phyloP scores from a whole-genome alignment of 2,888 invertebrate genomes.

The Sarcophaga caerulescens region DNA sequence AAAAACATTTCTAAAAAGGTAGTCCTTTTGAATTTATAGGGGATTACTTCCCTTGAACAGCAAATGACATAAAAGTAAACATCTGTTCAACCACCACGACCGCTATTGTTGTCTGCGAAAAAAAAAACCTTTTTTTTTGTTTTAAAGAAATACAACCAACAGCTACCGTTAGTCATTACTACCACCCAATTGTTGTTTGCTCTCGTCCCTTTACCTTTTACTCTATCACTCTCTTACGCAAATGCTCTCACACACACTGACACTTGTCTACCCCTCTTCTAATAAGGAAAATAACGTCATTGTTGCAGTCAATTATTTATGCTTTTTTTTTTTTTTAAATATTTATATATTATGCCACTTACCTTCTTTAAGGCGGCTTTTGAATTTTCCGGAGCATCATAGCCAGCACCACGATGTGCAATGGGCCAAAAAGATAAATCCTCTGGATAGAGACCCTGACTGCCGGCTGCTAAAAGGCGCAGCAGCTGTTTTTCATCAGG shows the following conservation, averaged over 20 bases:
- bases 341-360: constrained; percentile 55
- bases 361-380: constrained; percentile 80
- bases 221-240: constrained; percentile 1
- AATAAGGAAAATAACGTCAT: constrained; percentile 61
- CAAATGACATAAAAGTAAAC: constrained; percentile 41
- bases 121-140: not conserved
- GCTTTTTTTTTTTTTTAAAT: constrained; percentile 2
- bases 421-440: constrained; percentile 80
- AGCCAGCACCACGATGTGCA: constrained; percentile 80
- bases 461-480: constrained; percentile 75
- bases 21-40: not conserved
- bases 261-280: constrained; percentile 44
- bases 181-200: constrained; percentile 52
- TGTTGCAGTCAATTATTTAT: not conserved
- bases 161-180: constrained; percentile 52
- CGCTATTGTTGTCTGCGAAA: constrained; percentile 5
- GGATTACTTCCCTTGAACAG: not conserved
- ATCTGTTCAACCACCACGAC: constrained; percentile 62
- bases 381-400: constrained; percentile 81
- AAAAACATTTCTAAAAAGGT: no score
- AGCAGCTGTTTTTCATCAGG: constrained; percentile 79
- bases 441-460: constrained; percentile 72
- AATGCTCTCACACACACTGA: constrained; percentile 20
- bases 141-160: constrained; percentile 29
- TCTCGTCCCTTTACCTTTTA: not conserved